Conservation (phyloP, 2,888 invertebrate genomes). For the Colletes collaris region DNA sequence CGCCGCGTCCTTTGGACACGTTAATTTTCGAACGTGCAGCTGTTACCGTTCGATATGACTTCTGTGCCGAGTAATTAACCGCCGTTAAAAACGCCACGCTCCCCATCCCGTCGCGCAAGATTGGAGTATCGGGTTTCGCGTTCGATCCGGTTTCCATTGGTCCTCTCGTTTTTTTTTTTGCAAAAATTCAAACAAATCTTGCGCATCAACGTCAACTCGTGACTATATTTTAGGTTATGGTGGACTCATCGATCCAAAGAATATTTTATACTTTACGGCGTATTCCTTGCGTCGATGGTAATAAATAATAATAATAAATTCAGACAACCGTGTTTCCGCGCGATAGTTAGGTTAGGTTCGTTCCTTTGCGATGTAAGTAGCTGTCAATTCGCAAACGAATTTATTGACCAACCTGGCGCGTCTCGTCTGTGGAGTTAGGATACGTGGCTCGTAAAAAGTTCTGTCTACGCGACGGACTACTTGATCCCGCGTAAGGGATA, state of each 20-base stretch:
- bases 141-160: neutral
- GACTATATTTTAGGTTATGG: too few relatives aligned
- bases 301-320: too few relatives aligned
- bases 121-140: conserved; percentile 17
- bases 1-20: neutral
- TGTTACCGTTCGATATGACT: conserved; percentile 28
- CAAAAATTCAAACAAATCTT: too few relatives aligned
- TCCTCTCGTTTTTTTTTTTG: too few relatives aligned
- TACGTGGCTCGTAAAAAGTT: conserved; percentile 4
- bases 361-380: neutral
- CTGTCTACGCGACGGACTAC: neutral
- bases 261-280: too few relatives aligned
- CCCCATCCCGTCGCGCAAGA: neutral
- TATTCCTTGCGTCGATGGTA: too few relatives aligned
- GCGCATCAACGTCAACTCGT: too few relatives aligned
- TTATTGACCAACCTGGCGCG: conserved; percentile 21
- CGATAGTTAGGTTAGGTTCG: too few relatives aligned
- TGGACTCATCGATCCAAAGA: too few relatives aligned
- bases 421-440: neutral
- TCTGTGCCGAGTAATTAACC: conserved; percentile 20
- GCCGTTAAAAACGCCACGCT: conserved; percentile 23
- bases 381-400: neutral
- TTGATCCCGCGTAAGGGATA: neutral
- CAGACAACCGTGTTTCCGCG: too few relatives aligned
- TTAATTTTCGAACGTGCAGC: conserved; percentile 24